Evolutionary conservation across 2,888 invertebrate genomes (phyloP).

Genomic region (Diadegma fenestrale): DNA sequence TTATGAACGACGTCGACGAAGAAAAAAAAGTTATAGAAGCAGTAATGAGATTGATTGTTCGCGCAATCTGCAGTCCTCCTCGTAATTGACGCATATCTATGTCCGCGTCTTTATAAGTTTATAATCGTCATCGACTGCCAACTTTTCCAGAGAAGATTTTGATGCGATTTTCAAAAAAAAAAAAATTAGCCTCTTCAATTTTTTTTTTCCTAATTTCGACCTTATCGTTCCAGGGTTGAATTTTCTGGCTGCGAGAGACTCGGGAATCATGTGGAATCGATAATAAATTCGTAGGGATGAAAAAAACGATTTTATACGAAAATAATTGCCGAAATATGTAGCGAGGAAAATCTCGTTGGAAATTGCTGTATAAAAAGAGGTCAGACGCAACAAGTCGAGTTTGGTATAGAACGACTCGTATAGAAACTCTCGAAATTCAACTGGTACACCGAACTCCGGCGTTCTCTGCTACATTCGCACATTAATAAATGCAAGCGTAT

Average conservation of each 20-base stretch:
- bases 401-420: slow-evolving; percentile 2
- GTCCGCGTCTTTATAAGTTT: not conserved
- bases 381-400: not conserved
- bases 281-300: no score
- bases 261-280: no score
- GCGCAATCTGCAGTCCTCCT: slow-evolving; percentile 1
- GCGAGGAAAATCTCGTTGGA: not conserved
- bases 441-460: not conserved
- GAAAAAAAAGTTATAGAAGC: not conserved
- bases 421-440: slow-evolving; percentile 9
- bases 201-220: not conserved
- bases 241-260: no score
- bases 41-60: slow-evolving; percentile 29
- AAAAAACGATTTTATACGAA: not conserved
- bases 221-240: no score
- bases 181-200: not conserved
- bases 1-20: not conserved
- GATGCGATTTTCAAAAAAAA: not conserved
- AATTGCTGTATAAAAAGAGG: not conserved
- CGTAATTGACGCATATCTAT: not conserved
- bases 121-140: not conserved
- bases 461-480: not conserved
- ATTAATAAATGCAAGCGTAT: not conserved
- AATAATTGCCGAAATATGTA: not conserved
- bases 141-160: not conserved